Evolutionary conservation across 2,113 vertebrate species (phyloP), one percentile per base, ranked within the genome.

Genomic region (Misgurnus anguillicaudatus): DNA sequence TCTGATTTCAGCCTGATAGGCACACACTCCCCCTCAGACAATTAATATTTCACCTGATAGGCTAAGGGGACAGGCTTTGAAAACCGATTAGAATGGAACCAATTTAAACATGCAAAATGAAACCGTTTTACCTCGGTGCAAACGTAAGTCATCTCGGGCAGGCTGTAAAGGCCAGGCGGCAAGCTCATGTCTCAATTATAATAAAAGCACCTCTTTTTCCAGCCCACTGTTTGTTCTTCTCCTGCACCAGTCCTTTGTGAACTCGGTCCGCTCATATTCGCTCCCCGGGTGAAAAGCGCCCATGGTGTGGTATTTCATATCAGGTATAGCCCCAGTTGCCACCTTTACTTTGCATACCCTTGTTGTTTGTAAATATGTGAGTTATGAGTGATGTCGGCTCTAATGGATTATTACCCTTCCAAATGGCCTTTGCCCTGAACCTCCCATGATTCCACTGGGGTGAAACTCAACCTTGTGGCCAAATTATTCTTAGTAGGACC

Each of bases 1-100:
- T 89, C 90, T 90, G 79, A 90, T 92, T 93, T 89, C 88, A 87
- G 62, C 75, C 85, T 75, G 88, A 90, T 83, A 90, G 89, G 64
- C 19, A 88, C 88, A 87, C 86, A 79, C 87, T 88, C 85, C 66
- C 71, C 81, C 80, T 80, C 80, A 63, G 16, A 75, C 83, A 88
- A 92, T 92, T 91, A 92, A 92, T 91, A 90, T 91, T 89, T 86
- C 89, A 90, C 87, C 87, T 79, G 89, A 92, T 89, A 84, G 84
- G 82, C 85, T 57, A 66, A 68, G 80, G 77, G 80, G 80, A 83
- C 81, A 70, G 84, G 79, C 86, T 89, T 75, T 69, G 83, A 86
- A 77, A 75, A 85, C 75, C 68, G 72, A 16, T 70, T 75, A 90
- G 86, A 91, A 90, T 89, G 81, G 86, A 90, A 81, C 84, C 80